Base-by-base conservation (phyloP, 2,888 invertebrate species). In the Scaptomyza cyrtandrae region DNA sequence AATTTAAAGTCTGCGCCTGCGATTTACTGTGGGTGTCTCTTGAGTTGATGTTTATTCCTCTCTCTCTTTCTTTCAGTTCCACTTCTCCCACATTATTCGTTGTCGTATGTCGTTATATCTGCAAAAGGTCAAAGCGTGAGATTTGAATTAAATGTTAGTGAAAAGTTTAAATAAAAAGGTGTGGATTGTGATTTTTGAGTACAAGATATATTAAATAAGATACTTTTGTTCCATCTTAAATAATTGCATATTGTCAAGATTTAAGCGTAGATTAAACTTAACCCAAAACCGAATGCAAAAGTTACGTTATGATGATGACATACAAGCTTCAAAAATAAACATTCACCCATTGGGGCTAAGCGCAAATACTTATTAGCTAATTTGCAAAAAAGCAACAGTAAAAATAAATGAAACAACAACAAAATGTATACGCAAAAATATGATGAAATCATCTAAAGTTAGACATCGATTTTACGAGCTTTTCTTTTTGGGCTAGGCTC, bases 401-500 rank as follows among this genome's bases (percentile, higher is more conserved):
- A 7, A 2, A 50, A 31, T 49, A 39, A 43, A 44, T 48, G 39
- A 41, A 61, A 37, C 43, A 53, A 48, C 54, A 64, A 37, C 64
- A 61, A 45, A 54, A 61, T 58, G 68, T 43, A 75, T 81, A 85
- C 78, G 70, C 85, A 75, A 84, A 86, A 63, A 19, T 19, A 62
- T 87, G 86, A 83, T 85, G 88, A 88, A 85, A 83, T 83, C 76
- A 69, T 68, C 87, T 76, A 87, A 85, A 82, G 55, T 86, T 88
- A 80, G 80, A 69, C 70, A 48, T 39, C 67, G 66, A 68, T 59
- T 81, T 72, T 43, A 61, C 52, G 60, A 35, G 52, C 35, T 55
- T 77, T 67, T 63, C 57, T 65, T 59, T 37, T n/a, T 53, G 78
- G 85, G 85, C 52, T 71, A 48, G 76, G 71, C 69, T 71, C 76